A percentile compares a stretch with the other conserved stretches of the same genome.
phyloP scores from a whole-genome alignment of 2,888 invertebrate species.

The Ophonus ardosiacus region DNA sequence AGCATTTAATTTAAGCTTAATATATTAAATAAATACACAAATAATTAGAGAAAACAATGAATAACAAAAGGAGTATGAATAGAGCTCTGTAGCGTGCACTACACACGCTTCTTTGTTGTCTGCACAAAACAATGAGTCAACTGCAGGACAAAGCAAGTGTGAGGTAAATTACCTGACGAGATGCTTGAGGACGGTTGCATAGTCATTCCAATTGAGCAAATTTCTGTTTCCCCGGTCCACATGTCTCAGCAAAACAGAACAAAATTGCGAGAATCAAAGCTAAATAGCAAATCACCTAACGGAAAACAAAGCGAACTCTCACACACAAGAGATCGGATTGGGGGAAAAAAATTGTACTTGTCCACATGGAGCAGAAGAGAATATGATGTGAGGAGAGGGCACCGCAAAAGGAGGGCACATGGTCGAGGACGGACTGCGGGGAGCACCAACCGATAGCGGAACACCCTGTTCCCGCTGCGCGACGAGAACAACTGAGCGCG shows the following conservation, averaged over 20 bases:
- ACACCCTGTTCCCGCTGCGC: slow-evolving; percentile 37
- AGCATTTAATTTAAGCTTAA: neutral
- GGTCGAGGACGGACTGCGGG: slow-evolving; percentile 58
- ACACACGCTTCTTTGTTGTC: slow-evolving; percentile 14
- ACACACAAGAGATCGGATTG: slow-evolving; percentile 3
- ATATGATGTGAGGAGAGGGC: neutral
- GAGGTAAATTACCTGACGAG: slow-evolving; percentile 81
- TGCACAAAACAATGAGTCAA: neutral
- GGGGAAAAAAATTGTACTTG: neutral
- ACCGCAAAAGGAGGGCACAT: slow-evolving; percentile 39
- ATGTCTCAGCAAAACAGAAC: slow-evolving; percentile 72
- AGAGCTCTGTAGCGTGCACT: neutral
- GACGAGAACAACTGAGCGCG: slow-evolving; percentile 54
- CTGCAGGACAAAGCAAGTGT: neutral
- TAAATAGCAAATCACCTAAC: slow-evolving; percentile 18
- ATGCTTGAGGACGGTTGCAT: slow-evolving; percentile 84
- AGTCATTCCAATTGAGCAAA: slow-evolving; percentile 92
- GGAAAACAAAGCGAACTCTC: slow-evolving; percentile 38
- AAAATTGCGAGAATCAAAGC: slow-evolving; percentile 48
- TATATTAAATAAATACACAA: neutral
- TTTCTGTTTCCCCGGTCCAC: slow-evolving; percentile 87
- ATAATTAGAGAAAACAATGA: neutral
- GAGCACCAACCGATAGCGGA: slow-evolving; percentile 54
- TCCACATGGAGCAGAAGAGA: slow-evolving; percentile 23
- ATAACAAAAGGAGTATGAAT: neutral